Conservation (phyloP, 1,140 invertebrate species). For the Neoseiulus cucumeris region DNA sequence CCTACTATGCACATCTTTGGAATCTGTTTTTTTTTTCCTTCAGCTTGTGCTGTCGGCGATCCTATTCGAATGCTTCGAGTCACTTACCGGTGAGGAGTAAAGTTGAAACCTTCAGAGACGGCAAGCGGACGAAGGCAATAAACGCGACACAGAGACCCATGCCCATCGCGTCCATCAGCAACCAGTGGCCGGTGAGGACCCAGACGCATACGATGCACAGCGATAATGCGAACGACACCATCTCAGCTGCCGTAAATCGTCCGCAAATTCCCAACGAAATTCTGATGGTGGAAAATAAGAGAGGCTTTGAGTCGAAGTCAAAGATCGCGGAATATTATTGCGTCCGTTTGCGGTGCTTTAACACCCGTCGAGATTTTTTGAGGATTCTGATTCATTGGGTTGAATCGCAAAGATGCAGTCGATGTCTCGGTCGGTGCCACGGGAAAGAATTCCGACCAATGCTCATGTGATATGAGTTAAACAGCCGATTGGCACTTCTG, state of each 20-base stretch:
- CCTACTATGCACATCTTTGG: no score
- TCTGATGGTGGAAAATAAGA: slow-evolving; percentile 26
- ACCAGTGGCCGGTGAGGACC: slow-evolving; percentile 91
- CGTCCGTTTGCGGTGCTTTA: no score
- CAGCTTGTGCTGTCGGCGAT: neutral
- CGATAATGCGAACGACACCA: slow-evolving; percentile 74
- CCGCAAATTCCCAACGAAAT: slow-evolving; percentile 79
- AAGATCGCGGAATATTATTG: neutral
- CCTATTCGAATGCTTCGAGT: neutral
- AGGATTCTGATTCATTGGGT: no score
- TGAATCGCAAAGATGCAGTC: no score
- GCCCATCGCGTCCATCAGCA: slow-evolving; percentile 90
- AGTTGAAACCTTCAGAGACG: slow-evolving; percentile 88
- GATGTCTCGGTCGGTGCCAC: no score
- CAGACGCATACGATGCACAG: slow-evolving; percentile 85
- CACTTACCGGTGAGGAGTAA: slow-evolving; percentile 52
- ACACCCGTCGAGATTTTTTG: no score
- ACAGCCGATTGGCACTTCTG: no score
- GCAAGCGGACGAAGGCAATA: slow-evolving; percentile 83
- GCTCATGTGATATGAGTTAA: no score
- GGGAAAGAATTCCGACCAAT: no score
- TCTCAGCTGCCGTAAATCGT: slow-evolving; percentile 73
- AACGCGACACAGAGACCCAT: slow-evolving; percentile 95
- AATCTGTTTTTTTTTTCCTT: neutral
- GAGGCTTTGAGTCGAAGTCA: neutral